These are phyloP conservation scores for Gasteruption jaculator DNA, from an alignment of 2,888 invertebrate genomes.

Conservation along the genomic window DNA sequence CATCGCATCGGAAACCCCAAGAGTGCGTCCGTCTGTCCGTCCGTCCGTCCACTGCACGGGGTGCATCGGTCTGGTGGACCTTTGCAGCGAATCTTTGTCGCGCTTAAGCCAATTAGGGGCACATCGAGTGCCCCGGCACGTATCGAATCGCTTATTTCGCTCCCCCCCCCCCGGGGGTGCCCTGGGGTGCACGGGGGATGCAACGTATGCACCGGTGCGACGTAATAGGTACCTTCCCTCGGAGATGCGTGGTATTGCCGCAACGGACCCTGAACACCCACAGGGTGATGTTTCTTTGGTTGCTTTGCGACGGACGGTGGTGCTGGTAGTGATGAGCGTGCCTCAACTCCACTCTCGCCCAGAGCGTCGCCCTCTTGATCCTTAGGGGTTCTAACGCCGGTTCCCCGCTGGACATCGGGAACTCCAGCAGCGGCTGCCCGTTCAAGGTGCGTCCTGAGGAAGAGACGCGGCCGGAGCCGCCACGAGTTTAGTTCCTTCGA, in stretches of 20 bases:
- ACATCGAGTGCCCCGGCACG: too few relatives aligned
- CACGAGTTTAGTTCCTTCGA: constrained; percentile 1
- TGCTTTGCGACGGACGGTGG: constrained; percentile 38
- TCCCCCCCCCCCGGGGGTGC: too few relatives aligned
- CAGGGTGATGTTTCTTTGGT: constrained; percentile 58
- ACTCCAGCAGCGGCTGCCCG: constrained; percentile 81
- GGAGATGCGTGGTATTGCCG: constrained; percentile 62
- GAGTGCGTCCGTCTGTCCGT: too few relatives aligned
- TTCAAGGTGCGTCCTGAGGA: constrained; percentile 74
- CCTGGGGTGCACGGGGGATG: too few relatives aligned
- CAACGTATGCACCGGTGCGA: too few relatives aligned
- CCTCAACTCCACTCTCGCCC: constrained; percentile 65
- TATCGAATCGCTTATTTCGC: too few relatives aligned
- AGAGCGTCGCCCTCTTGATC: constrained; percentile 75
- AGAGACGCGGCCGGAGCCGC: constrained; percentile 1
- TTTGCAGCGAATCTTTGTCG: too few relatives aligned
- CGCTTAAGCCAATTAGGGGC: too few relatives aligned
- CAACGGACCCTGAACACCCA: constrained; percentile 68
- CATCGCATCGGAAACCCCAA: too few relatives aligned
- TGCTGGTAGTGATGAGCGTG: constrained; percentile 48
- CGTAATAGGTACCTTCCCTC: constrained; percentile 56
- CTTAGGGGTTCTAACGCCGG: constrained; percentile 59
- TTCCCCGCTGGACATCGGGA: constrained; percentile 62
- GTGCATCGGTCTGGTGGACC: too few relatives aligned
- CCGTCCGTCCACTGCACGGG: too few relatives aligned